phyloP scores from a whole-genome alignment of 1,140 invertebrate genomes.

The Ips nitidus region DNA sequence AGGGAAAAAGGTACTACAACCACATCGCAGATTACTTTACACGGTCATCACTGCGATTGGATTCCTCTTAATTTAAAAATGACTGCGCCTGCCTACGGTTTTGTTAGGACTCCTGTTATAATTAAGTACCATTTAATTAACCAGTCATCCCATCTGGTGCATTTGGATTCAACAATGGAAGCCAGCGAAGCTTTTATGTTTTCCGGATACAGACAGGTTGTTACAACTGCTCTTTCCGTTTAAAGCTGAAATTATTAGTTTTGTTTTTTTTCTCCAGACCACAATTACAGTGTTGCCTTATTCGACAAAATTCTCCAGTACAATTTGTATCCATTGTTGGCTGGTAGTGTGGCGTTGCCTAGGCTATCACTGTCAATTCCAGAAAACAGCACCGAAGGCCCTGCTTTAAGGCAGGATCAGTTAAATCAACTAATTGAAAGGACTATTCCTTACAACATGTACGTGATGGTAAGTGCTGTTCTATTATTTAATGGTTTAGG shows the following conservation, averaged over 20 bases:
- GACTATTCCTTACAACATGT: constrained; percentile 61
- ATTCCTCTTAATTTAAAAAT: constrained; percentile 73
- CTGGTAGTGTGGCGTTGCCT: constrained; percentile 70
- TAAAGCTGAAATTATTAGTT: background rate
- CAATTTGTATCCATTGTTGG: constrained; percentile 72
- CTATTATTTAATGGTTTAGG: background rate
- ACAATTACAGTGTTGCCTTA: constrained; percentile 66
- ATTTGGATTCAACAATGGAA: constrained; percentile 75
- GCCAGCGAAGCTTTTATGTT: constrained; percentile 87
- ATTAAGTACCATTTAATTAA: constrained; percentile 74
- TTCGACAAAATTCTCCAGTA: constrained; percentile 62
- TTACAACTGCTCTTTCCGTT: background rate
- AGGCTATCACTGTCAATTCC: constrained; percentile 62
- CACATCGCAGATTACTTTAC: constrained; percentile 58
- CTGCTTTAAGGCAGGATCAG: constrained; percentile 55
- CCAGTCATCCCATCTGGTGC: constrained; percentile 68
- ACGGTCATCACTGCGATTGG: constrained; percentile 63
- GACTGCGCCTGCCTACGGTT: constrained; percentile 71
- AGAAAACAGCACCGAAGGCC: constrained; percentile 53
- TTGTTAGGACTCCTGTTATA: constrained; percentile 68
- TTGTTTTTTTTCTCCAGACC: constrained; percentile 54
- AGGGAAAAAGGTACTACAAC: constrained; percentile 45
- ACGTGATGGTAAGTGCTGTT: constrained; percentile 57
- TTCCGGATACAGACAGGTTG: constrained; percentile 83
- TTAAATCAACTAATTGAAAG: constrained; percentile 53